Percentiles rank a stretch among this genome's conserved stretches.
phyloP scores from a whole-genome alignment of 2,113 vertebrate species.

The Tenebrosternarchus preto region DNA sequence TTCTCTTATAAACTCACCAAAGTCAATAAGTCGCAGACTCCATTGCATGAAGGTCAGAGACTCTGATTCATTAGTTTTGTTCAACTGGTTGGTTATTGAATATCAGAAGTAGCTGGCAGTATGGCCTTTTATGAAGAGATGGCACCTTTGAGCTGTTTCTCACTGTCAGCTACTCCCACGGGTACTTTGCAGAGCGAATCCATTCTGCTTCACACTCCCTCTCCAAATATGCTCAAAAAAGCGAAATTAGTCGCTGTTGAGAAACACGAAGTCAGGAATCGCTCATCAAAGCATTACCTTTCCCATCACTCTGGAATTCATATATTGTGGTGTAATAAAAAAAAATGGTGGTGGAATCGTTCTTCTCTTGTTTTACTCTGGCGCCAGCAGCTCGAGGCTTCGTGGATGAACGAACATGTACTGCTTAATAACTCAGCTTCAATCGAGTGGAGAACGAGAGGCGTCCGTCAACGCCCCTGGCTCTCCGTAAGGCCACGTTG shows the following conservation, averaged over 20 bases:
- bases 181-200: conserved; percentile 8
- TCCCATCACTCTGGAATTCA: not conserved
- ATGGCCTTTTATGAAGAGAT: conserved; percentile 23
- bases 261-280: conserved; percentile 36
- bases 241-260: not conserved
- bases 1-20: not conserved
- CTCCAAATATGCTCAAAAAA: conserved; percentile 28
- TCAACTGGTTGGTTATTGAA: conserved; percentile 39
- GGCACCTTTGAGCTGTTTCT: conserved; percentile 23
- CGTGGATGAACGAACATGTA: conserved; percentile 1
- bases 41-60: conserved; percentile 36
- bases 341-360: not conserved
- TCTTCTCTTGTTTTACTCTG: not conserved
- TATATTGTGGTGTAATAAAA: conserved; percentile 17
- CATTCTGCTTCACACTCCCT: conserved; percentile 10
- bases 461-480: not conserved
- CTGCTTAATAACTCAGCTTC: conserved; percentile 1
- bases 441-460: conserved; percentile 1
- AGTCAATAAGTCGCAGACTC: not conserved
- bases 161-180: conserved; percentile 15
- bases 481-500: not conserved
- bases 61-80: conserved; percentile 37
- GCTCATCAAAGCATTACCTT: conserved; percentile 27
- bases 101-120: conserved; percentile 35
- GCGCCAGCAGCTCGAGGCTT: not conserved